phyloP scores from a whole-genome alignment of 2,888 invertebrate species.

The Chaetoderma sp. region DNA sequence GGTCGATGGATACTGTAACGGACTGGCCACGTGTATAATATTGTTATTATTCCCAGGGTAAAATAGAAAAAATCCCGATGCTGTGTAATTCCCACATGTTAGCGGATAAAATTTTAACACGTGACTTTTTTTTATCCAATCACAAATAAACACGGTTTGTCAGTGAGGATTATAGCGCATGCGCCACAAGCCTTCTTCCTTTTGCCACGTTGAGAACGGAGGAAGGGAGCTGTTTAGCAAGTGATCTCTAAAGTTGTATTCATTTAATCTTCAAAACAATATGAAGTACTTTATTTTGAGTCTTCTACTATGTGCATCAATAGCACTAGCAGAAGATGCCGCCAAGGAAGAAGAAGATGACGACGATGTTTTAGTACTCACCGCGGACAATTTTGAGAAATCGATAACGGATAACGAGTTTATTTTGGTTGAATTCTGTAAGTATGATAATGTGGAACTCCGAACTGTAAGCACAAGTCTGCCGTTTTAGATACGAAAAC shows the following conservation, averaged over 20 bases:
- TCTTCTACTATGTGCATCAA: background rate
- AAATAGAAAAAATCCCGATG: too few species aligned
- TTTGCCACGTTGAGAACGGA: conserved; percentile 6
- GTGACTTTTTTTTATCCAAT: conserved; percentile 8
- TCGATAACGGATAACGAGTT: background rate
- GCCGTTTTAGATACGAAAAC: too few species aligned
- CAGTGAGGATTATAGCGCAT: conserved; percentile 5
- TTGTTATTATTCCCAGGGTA: too few species aligned
- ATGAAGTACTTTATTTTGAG: background rate
- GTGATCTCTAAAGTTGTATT: background rate
- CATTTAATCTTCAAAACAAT: background rate
- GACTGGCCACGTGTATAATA: too few species aligned
- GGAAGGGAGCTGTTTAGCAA: background rate
- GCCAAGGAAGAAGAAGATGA: too few species aligned
- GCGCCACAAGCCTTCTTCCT: background rate
- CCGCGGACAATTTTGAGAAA: background rate
- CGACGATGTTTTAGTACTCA: conserved; percentile 3
- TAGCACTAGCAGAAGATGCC: conserved; percentile 1
- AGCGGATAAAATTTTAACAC: conserved; percentile 9
- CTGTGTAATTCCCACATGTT: too few species aligned
- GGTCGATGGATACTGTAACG: too few species aligned
- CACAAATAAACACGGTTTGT: conserved; percentile 2
- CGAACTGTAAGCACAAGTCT: too few species aligned
- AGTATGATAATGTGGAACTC: conserved; percentile 3
- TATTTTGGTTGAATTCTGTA: conserved; percentile 4